A percentile compares a stretch with the other conserved stretches of the same genome.
Evolutionary conservation across 1,140 invertebrate genomes (phyloP).

Genomic region (Varroa destructor): DNA sequence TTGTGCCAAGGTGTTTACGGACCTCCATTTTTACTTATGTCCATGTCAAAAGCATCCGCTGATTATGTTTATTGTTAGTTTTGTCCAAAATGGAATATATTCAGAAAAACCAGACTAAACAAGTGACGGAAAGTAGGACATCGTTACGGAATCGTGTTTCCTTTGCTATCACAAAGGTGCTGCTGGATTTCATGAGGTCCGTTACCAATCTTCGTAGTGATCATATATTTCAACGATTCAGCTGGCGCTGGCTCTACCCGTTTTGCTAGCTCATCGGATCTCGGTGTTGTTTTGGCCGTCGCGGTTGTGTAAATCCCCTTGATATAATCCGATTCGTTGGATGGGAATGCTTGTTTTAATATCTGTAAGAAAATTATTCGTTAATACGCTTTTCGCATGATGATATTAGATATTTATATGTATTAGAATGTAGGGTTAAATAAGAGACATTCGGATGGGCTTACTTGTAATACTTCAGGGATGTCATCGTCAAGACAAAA

Average conservation of each 20-base stretch:
- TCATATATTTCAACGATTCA: conserved; percentile 63
- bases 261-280: conserved; percentile 38
- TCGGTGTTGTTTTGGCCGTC: conserved; percentile 40
- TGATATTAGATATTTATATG: conserved; percentile 35
- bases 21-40: no score
- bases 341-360: conserved; percentile 8
- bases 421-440: no score
- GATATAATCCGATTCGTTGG: conserved; percentile 11
- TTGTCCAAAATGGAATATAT: no score
- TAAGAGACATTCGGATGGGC: conserved; percentile 28
- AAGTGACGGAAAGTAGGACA: no score
- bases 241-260: background rate
- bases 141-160: no score
- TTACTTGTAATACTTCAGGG: conserved; percentile 49
- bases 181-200: conserved; percentile 45
- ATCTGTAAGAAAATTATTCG: conserved; percentile 25
- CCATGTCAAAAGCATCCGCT: no score
- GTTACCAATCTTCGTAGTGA: conserved; percentile 60
- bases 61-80: no score
- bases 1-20: no score
- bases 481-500: conserved; percentile 68
- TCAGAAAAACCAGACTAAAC: no score
- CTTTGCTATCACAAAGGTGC: background rate
- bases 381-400: conserved; percentile 48
- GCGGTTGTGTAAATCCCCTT: conserved; percentile 40